Conservation (phyloP, 1,140 invertebrate species). For the Lasioglossum albipes region DNA sequence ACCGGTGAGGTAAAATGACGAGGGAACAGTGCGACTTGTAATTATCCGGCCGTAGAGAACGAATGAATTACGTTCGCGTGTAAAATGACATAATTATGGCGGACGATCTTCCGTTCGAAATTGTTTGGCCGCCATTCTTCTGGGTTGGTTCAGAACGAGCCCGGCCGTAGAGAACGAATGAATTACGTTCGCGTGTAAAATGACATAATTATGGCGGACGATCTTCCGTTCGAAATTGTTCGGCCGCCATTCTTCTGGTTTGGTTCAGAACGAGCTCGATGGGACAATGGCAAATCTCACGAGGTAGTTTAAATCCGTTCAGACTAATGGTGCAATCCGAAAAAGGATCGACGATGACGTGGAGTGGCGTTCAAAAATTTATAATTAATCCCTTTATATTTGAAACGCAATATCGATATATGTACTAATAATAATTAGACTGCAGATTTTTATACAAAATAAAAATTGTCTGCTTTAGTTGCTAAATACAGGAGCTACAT, state of each 20-base stretch:
- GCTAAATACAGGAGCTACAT: too few relatives aligned
- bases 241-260: neutral
- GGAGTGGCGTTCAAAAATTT: too few relatives aligned
- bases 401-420: too few relatives aligned
- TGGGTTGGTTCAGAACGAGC: too few relatives aligned
- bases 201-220: slow-evolving; percentile 23
- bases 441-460: too few relatives aligned
- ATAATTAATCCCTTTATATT: too few relatives aligned
- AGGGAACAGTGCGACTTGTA: slow-evolving; percentile 18
- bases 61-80: slow-evolving; percentile 35
- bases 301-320: too few relatives aligned
- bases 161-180: slow-evolving; percentile 29
- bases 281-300: neutral
- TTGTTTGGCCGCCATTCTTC: too few relatives aligned
- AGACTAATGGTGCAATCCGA: too few relatives aligned
- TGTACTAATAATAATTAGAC: too few relatives aligned
- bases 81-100: slow-evolving; percentile 33
- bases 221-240: neutral
- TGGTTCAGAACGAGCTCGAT: slow-evolving; percentile 14
- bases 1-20: slow-evolving; percentile 17
- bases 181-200: slow-evolving; percentile 30
- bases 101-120: neutral
- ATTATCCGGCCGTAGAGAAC: slow-evolving; percentile 36
- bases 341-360: too few relatives aligned
- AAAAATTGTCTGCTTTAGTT: too few relatives aligned